Base-by-base conservation (phyloP, 1,140 invertebrate genomes). In the Neuroterus valhalla region DNA sequence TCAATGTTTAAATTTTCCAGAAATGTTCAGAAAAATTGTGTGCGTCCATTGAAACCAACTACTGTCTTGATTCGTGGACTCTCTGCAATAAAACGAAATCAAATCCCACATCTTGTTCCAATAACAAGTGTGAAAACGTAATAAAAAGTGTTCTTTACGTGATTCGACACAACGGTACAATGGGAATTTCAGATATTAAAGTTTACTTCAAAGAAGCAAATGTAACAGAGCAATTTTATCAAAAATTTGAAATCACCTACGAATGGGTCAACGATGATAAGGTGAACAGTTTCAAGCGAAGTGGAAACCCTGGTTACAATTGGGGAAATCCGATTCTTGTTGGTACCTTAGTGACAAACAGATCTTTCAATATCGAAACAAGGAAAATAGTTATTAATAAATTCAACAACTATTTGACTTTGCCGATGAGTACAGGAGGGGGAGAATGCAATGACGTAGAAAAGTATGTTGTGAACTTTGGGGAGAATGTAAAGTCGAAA, bases 241-340 rank as follows among this genome's bases (percentile, higher is more conserved):
- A 93, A 86, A 77, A 89, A 38, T 91, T 92, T 71, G 83, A 90
- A 78, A 84, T 92, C 0, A 81, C 80, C 21, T 93, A 91, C 78
- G 71, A 89, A 50, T 93, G 92, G 92, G 80, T 79, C 42, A 85
- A 89, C 48, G 76, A 85, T 50, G 84, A 87, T 70, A 74, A 82
- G 12, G 77, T 82, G 45, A 83, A 84, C 55, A 77, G 81, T 66
- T 83, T 90, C 12, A 81, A 88, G 82, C 79, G 92, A 50, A 95
- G 94, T 86, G 94, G 94, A 66, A 94, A 94, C 87, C 93, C 94
- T 15, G 94, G 94, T 4, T 95, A 95, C 81, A 79, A 91, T 11
- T 68, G 89, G 10, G 92, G 92, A 6, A 92, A 92, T 80, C 94
- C 94, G 2, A 89, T 95, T 38, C 86, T 94, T 70, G 88, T 91